Evolutionary conservation across 2,113 vertebrate species (phyloP).

Genomic region (Chinchilla lanigera): DNA sequence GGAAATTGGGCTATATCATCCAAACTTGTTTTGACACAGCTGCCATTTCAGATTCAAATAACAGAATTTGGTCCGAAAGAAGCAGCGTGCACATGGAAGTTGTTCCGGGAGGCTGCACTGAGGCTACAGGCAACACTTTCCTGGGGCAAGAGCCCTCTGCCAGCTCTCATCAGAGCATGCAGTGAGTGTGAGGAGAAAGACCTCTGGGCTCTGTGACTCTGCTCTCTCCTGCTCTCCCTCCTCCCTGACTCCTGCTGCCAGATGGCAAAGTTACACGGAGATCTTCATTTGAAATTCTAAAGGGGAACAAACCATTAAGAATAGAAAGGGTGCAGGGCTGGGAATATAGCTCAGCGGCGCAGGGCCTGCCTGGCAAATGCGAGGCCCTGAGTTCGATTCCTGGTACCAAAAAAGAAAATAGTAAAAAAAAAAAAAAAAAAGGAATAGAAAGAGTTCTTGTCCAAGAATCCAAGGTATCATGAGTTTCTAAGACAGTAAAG

Average conservation of each 20-base stretch:
- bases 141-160: background rate
- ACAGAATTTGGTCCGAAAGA: background rate
- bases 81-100: background rate
- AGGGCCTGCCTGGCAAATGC: too few species aligned
- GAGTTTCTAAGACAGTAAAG: conserved; percentile 67
- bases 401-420: too few species aligned
- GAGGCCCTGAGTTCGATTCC: too few species aligned
- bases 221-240: background rate
- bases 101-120: background rate
- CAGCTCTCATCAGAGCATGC: background rate
- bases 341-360: too few species aligned
- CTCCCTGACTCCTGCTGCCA: background rate
- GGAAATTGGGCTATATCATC: conserved; percentile 26
- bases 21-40: conserved; percentile 60
- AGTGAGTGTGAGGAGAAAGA: background rate
- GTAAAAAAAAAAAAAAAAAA: background rate
- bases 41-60: conserved; percentile 59
- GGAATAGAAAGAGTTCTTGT: background rate
- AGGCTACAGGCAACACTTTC: background rate
- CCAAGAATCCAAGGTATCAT: background rate
- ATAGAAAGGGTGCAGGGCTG: background rate
- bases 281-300: conserved; percentile 37
- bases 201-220: background rate
- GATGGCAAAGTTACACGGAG: background rate
- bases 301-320: background rate